Conservation (phyloP, 2,888 invertebrate genomes). For the Tetanocera ferruginea region DNA sequence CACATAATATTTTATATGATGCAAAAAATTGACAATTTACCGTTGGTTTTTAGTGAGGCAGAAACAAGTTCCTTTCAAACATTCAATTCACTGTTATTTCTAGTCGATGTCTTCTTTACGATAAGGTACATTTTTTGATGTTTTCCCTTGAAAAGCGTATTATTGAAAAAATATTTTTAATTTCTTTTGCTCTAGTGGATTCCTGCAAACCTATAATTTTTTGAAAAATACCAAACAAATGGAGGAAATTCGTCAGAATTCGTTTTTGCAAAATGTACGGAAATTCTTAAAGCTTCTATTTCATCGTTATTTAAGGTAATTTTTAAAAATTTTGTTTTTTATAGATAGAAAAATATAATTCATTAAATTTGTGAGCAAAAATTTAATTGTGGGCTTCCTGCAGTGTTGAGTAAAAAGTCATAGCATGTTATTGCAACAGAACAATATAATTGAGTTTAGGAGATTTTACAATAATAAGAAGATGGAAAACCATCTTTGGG, state of each 20-base stretch:
- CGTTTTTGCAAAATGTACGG: slow-evolving; percentile 53
- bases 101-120: slow-evolving; percentile 67
- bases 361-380: too few species aligned
- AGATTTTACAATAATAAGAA: too few species aligned
- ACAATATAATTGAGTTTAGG: too few species aligned
- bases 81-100: slow-evolving; percentile 62
- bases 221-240: slow-evolving; percentile 57
- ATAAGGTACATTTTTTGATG: slow-evolving; percentile 64
- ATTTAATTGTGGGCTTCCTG: too few species aligned
- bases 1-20: slow-evolving; percentile 67
- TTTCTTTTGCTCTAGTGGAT: too few species aligned
- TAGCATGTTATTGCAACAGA: too few species aligned
- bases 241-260: slow-evolving; percentile 56
- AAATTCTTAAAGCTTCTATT: slow-evolving; percentile 58
- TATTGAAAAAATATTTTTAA: too few species aligned
- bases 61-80: slow-evolving; percentile 63
- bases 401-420: too few species aligned
- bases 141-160: too few species aligned
- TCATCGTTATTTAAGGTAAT: slow-evolving; percentile 61
- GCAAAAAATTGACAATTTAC: slow-evolving; percentile 63
- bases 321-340: too few species aligned
- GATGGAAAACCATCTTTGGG: too few species aligned
- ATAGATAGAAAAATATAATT: too few species aligned
- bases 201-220: slow-evolving; percentile 59
- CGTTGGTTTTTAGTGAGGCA: slow-evolving; percentile 60